Evolutionary conservation across 2,113 vertebrate genomes (phyloP), one percentile per base, ranked within the genome.

Genomic region (Diphyllodes magnificus): DNA sequence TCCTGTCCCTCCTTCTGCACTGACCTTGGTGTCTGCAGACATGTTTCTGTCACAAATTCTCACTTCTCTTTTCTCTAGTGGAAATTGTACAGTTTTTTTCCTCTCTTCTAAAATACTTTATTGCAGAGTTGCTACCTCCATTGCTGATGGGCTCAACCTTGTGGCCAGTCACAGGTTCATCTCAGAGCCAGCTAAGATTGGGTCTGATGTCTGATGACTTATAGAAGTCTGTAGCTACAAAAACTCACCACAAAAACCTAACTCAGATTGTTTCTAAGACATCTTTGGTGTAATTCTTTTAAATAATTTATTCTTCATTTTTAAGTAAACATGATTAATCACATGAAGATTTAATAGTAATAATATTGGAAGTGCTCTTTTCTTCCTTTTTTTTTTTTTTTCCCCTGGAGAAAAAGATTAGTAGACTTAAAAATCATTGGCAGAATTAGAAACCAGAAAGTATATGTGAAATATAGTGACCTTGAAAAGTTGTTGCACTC

Each of bases 121-220:
- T 35, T 4, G 1, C 11, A 25, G 33, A 77, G 15, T 3, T 4
- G 1, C 6, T 75, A 8, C 9, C 27, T 39, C 15, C 3, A 9
- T 6, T 12, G 2, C 15, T 33, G 42, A 33, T 61, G 3, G 28
- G 5, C 18, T 71, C 0, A 0, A 14, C 13, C 3, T 14, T 71
- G 45, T 31, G 25, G 12, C 19, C 20, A 86, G 14, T 5, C 9
- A 30, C 2, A 11, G 4, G 13, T 24, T 39, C 5, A 9, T 27
- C 7, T 53, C 66, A 56, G 35, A 59, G 23, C 14, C 12, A 21
- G 9, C n/a, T 31, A 50, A 50, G 25, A 25, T 9, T 59, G 35
- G 16, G 4, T 76, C 13, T 59, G 37, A 59, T 59, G 11, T 39
- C 39, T 39, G 39, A 39, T 39, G 39, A 39, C 6, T 75, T 75